Evolutionary conservation across 1,140 invertebrate genomes (phyloP).

Genomic region (Bombus superbus): DNA sequence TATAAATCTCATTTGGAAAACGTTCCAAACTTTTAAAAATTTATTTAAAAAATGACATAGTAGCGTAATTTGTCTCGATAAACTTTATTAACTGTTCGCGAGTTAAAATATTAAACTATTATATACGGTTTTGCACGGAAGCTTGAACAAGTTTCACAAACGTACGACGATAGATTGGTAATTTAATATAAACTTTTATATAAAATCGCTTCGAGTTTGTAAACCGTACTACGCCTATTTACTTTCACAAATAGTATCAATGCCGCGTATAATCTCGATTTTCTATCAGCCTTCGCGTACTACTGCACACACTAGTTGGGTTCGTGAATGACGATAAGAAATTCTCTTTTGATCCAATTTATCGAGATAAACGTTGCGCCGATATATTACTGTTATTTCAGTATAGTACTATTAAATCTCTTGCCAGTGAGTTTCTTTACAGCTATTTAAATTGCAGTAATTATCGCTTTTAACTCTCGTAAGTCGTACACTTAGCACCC

Average conservation of each 20-base stretch:
- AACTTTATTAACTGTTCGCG: neutral
- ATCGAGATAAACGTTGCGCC: too few relatives aligned
- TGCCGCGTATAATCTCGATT: slow-evolving; percentile 18
- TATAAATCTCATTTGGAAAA: neutral
- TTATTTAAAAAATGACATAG: neutral
- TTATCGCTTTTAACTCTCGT: neutral
- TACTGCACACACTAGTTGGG: neutral
- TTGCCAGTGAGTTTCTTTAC: neutral
- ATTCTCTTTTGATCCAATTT: neutral
- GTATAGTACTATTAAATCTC: neutral
- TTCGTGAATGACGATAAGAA: slow-evolving; percentile 25
- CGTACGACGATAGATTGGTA: neutral
- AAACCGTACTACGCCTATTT: neutral
- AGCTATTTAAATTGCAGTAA: neutral
- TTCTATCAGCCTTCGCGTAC: slow-evolving; percentile 29
- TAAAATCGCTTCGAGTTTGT: neutral
- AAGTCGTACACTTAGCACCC: neutral
- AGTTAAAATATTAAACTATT: neutral
- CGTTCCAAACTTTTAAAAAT: neutral
- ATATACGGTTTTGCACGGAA: neutral
- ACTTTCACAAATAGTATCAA: neutral
- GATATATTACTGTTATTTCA: too few relatives aligned
- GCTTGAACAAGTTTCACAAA: neutral
- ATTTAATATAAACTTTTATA: neutral
- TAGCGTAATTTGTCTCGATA: too few relatives aligned